Evolutionary conservation across 64 coral and sea anemone species (phyloP).

Genomic region (Montipora capricornis): DNA sequence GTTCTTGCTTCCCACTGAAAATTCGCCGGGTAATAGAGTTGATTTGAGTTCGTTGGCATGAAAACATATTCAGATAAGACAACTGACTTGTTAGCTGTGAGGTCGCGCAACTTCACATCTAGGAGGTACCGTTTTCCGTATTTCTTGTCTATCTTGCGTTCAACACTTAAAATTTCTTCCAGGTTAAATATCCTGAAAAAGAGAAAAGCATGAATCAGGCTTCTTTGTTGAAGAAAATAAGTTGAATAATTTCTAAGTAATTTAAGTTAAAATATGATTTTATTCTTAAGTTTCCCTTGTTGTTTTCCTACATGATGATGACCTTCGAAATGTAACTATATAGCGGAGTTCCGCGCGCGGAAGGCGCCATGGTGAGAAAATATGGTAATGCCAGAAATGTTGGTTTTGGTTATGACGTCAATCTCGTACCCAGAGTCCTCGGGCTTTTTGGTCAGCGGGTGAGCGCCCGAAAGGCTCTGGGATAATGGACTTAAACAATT

Average conservation of each 20-base stretch:
- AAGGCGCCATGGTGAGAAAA: no score
- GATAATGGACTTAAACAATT: no score
- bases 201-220: background rate
- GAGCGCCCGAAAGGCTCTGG: no score
- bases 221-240: background rate
- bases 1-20: slow-evolving; percentile 75
- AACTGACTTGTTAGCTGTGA: slow-evolving; percentile 28
- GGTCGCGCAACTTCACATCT: slow-evolving; percentile 53
- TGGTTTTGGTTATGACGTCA: no score
- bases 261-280: no score
- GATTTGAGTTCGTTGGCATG: background rate
- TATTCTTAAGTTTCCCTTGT: no score
- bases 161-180: slow-evolving; percentile 6
- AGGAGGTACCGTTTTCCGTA: slow-evolving; percentile 75
- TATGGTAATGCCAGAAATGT: no score
- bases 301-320: no score
- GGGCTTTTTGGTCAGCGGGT: no score
- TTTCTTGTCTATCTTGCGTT: slow-evolving; percentile 30
- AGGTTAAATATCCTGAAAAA: slow-evolving; percentile 54
- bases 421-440: no score
- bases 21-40: slow-evolving; percentile 59
- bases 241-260: background rate
- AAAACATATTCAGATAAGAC: slow-evolving; percentile 82
- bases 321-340: no score
- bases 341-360: no score